phyloP scores from a whole-genome alignment of 2,797 vertebrate genomes.

The Gadopsis bispinosus region DNA sequence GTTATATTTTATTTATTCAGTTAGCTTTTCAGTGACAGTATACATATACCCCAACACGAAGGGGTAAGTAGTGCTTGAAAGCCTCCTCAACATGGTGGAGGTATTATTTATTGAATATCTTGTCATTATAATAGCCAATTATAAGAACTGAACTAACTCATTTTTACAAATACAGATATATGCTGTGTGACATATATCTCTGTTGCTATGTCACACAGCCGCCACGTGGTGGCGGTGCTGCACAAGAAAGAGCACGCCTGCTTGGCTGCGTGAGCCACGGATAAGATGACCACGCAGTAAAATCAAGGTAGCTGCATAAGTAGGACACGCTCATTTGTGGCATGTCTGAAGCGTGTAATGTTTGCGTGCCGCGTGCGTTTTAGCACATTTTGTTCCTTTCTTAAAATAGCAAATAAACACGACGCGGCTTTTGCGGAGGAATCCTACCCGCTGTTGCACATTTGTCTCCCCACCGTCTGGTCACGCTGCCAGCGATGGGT shows the following conservation, averaged over 20 bases:
- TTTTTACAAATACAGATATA: not conserved
- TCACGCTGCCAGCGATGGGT: not conserved
- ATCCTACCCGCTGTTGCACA: not conserved
- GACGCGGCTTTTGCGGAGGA: not conserved
- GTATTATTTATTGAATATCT: not conserved
- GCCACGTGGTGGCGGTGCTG: conserved; percentile 62
- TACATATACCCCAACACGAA: not conserved
- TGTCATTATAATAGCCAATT: too few relatives aligned
- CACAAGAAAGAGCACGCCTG: conserved; percentile 32
- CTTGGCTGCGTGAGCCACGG: conserved; percentile 13
- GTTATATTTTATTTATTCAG: not conserved
- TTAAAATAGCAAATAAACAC: not conserved
- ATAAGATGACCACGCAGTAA: conserved; percentile 58
- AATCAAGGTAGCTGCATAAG: conserved; percentile 52
- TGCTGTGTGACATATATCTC: too few relatives aligned
- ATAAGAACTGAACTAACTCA: not conserved
- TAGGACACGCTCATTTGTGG: conserved; percentile 34
- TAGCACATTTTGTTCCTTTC: not conserved
- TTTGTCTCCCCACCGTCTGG: not conserved
- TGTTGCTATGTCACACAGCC: fast-evolving
- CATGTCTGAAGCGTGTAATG: not conserved
- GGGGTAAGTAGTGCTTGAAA: not conserved
- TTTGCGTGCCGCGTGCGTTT: not conserved
- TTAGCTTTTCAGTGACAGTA: not conserved
- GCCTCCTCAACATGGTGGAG: not conserved